Evolutionary conservation across 2,888 invertebrate genomes (phyloP).

Genomic region (Linnaemya vulpina): DNA sequence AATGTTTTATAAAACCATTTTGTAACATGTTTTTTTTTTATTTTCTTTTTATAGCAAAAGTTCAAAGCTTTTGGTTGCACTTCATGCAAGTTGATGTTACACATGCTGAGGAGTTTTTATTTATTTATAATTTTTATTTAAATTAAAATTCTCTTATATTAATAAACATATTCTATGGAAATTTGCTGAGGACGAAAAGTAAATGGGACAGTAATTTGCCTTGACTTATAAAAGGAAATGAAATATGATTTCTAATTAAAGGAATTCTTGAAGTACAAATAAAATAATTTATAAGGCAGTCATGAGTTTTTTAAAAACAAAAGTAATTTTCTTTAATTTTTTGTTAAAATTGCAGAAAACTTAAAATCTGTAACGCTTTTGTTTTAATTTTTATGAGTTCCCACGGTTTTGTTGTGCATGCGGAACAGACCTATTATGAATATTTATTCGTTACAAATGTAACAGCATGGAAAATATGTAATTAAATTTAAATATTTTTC

Average conservation of each 20-base stretch:
- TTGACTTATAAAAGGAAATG: slow-evolving; percentile 1
- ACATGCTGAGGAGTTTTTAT: slow-evolving; percentile 2
- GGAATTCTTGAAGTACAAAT: neutral
- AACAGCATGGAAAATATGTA: too few relatives aligned
- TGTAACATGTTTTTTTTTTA: neutral
- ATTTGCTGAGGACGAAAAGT: neutral
- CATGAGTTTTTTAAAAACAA: too few relatives aligned
- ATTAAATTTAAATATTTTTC: too few relatives aligned
- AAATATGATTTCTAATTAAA: slow-evolving; percentile 6
- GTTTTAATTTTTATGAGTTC: too few relatives aligned
- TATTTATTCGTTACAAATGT: too few relatives aligned
- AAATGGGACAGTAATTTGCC: slow-evolving; percentile 35
- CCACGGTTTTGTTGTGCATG: too few relatives aligned
- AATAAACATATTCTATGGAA: neutral
- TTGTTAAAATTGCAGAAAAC: too few relatives aligned
- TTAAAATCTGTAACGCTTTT: too few relatives aligned
- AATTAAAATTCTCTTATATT: slow-evolving; percentile 6
- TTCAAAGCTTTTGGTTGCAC: slow-evolving; percentile 23
- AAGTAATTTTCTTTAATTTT: too few relatives aligned
- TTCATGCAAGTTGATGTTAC: slow-evolving; percentile 18
- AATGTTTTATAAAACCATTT: slow-evolving; percentile 27
- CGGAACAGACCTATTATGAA: too few relatives aligned
- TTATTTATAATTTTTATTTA: neutral
- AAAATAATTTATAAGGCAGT: neutral
- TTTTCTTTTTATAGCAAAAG: slow-evolving; percentile 2